Base-by-base conservation (phyloP, 2,888 invertebrate genomes). In the Dexiosoma caninum region DNA sequence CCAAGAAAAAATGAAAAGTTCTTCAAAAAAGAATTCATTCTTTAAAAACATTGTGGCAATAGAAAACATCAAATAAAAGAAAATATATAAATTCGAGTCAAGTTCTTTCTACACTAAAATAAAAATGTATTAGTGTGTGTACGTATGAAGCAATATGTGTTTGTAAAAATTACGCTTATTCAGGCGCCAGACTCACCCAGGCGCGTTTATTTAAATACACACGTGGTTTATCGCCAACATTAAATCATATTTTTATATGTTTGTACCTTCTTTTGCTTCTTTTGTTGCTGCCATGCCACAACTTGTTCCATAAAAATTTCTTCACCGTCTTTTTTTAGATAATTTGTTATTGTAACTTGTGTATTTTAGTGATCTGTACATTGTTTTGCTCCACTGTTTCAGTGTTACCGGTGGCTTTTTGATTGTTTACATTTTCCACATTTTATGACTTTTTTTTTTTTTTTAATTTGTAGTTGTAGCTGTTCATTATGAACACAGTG, bases 141-240 rank as follows among this genome's bases (percentile, higher is more conserved):
- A 37, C 8, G 37, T 55, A 16, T 69, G 16, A 44, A 2, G 86
- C 85, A 3, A 2, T 55, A 10, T 44, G 42, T 51, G 19, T 51
- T 16, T 62, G 49, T 86, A 85, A 85, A 89, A 90, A 90, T 89
- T 90, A 88, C 88, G 89, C 90, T 89, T 89, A 88, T 88, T 86
- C 88, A 90, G 87, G 89, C 89, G 82, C 81, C 83, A 82, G 82
- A 81, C 78, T 35, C 76, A 74, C 71, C 88, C 90, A 86, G 86
- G 86, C 86, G 86, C 85, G 86, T 85, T 85, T 88, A 89, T 90
- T 90, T 89, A 90, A 90, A 89, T 89, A 86, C 88, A 90, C 90
- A 90, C 90, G 90, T 90, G 90, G 89, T 89, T 89, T 90, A 90
- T 90, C 90, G 86, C 89, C 87, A 86, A 85, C 88, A 90, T 89